These are phyloP conservation scores for Aspiorhynchus laticeps DNA, from an alignment of 2,113 vertebrate species.

Conservation along the genomic window DNA sequence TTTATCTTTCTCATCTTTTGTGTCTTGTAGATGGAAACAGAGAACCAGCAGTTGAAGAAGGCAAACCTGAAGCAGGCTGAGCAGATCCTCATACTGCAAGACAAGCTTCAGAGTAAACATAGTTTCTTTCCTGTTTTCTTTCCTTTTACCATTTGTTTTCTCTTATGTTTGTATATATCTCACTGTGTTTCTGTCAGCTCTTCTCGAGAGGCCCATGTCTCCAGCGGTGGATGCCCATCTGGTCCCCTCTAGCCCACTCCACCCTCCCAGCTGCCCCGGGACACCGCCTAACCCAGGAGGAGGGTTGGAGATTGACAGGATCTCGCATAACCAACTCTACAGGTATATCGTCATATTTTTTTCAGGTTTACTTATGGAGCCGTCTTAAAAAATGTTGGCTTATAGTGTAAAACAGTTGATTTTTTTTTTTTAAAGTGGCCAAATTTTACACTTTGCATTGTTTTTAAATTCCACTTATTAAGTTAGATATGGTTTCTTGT, in stretches of 20 bases:
- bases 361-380: not conserved
- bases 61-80: constrained; percentile 83
- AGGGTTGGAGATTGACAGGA: constrained; percentile 67
- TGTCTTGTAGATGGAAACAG: constrained; percentile 84
- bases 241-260: constrained; percentile 68
- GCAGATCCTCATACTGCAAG: constrained; percentile 84
- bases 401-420: not conserved
- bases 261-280: constrained; percentile 71
- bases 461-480: not conserved
- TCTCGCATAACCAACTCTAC: constrained; percentile 46
- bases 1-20: not conserved
- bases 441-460: not conserved
- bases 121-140: not conserved
- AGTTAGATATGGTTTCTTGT: not conserved
- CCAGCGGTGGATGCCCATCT: constrained; percentile 68
- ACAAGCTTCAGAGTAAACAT: constrained; percentile 84
- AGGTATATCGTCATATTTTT: not conserved
- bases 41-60: constrained; percentile 88
- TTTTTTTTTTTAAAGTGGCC: not conserved
- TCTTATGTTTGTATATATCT: not conserved
- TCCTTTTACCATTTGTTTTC: not conserved
- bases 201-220: constrained; percentile 70
- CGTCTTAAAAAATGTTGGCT: not conserved
- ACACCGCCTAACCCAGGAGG: constrained; percentile 69
- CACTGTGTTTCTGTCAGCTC: constrained; percentile 57